Base-by-base conservation (phyloP, 2,888 invertebrate species). In the Drosophila paranaensis region DNA sequence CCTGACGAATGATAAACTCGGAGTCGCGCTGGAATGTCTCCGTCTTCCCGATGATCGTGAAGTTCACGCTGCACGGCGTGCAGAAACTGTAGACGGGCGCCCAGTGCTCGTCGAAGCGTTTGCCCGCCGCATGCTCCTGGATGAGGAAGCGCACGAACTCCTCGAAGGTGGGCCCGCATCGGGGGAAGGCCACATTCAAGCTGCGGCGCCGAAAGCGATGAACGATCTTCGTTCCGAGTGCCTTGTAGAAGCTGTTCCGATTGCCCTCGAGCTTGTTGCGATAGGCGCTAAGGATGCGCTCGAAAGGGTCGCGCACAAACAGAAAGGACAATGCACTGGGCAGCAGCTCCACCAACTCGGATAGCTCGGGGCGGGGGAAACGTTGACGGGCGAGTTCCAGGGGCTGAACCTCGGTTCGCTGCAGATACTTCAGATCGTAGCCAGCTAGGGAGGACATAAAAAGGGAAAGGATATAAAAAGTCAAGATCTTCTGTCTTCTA, bases 211-310 rank as follows among this genome's bases (percentile, higher is more conserved):
- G 93, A 85, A 95, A 94, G 73, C 94, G 94, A 75, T 94, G 93
- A 42, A 96, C 94, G 69, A 96, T 96, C 63, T 94, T 92, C 73
- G 94, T 94, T 45, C 95, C 95, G 68, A 96, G 93, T 81, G 95
- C 95, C 87, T 95, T 94, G 87, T 96, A 96, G 89, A 94, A 95
- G 9, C 95, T 95, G 74, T 95, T 95, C 3, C 95, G 94, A 68
- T 95, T 93, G 81, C 95, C 95, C 91, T 96, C 96, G 71, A 97
- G 93, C 93, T 96, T 96, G 90, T 96, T 95, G 51, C 96, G 94
- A 90, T 95, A 96, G 14, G 95, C 96, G 55, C 96, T 96, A 53
- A 96, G 93, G 40, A 96, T 92, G 69, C 96, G 93, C 79, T 96
- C 96, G 83, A 96, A 95, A 2, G 96, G 96, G 91, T 96, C 96